Base-by-base conservation (phyloP, 2,113 vertebrate species). In the Petrocephalus microphthalmus region DNA sequence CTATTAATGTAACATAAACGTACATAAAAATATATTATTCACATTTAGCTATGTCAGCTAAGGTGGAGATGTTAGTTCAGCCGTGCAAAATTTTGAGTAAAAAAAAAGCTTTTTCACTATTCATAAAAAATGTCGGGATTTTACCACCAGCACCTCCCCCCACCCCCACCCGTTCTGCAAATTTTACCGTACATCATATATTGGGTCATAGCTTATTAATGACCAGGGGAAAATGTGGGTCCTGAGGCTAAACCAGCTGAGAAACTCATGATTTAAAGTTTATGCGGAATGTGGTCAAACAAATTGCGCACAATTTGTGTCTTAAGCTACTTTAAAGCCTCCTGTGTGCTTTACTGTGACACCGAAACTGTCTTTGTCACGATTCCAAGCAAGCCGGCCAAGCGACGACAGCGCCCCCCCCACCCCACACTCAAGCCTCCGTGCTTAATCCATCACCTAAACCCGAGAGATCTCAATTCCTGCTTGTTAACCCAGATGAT, bases 11-110 rank as follows among this genome's bases (percentile, higher is more conserved):
- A 37, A 19, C 37, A 19, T 42, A 78, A 33, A 78, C 71, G 17
- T 78, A 78, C 33, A 78, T 78, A 37, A 78, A 37, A 33, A 78
- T 78, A 78, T 78, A 78, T 78, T 78, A 78, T 42, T 78, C 71
- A 78, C 71, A 19, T 78, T 78, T 78, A 42, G 33, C 0, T 15
- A 19, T 42, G 71, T 78, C 33, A 78, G 29, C 6, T 33, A 13
- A 33, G 33, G 71, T 33, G 17, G 0, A 29, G 29, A 19, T 78
- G 71, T 78, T 78, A 37, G 33, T 78, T 42, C 71, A 78, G 71
- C 33, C 6, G 71, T 19, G 33, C 11, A 78, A 29, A 11, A 78
- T 78, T 78, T 19, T 78, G 5, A 42, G 67, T 74, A 71, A 71
- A 42, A 78, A 42, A 71, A 17, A 60, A 29, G n/a, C 8, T 67